Base-by-base conservation (phyloP, 2,888 invertebrate species). In the Plusia festucae region DNA sequence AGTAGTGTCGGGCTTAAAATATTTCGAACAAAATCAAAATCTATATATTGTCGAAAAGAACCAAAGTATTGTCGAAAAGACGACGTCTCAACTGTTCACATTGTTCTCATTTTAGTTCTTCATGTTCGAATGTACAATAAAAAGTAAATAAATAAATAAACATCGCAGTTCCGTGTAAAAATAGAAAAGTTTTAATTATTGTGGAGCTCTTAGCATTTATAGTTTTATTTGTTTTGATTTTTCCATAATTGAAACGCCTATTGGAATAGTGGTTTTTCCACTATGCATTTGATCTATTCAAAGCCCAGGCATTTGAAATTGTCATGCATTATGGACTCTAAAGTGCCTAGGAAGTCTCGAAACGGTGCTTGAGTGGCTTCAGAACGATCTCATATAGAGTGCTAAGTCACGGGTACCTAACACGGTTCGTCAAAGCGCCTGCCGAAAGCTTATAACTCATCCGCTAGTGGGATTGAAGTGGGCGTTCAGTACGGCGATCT, bases 381-480 rank as follows among this genome's bases (percentile, higher is more conserved):
- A 40, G n/a, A 49, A 49, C 20, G 18, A 4, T 20, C 18, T 49
- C 46, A 49, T 11, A 52, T 3, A 49, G 20, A 49, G 20, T 9
- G 16, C 15, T 7, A 24, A 52, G 24, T n/a, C n/a, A 20, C 20
- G 51, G 11, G 18, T 57, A 51, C n/a, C 15, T 27, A 49, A 44
- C n/a, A 52, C n/a, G 22, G n/a, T 15, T 8, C 20, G 40, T 49
- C 52, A 63, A 57, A 62, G 53, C 46, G 53, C 11, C 53, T 53
- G 18, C 13, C 27, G 24, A 40, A 30, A 60, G 60, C 54, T 68
- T 49, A n/a, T 53, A 27, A 40, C 46, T 60, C 60, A 52, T 46
- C 24, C 61, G 11, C 15, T 20, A 55, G 52, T 52, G 68, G 44
- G 46, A 57, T 65, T 71, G 71, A 59, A 74, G 68, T 68, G 65